Evolutionary conservation across 2,888 invertebrate species (phyloP).

Genomic region (Eupsilia transversa): DNA sequence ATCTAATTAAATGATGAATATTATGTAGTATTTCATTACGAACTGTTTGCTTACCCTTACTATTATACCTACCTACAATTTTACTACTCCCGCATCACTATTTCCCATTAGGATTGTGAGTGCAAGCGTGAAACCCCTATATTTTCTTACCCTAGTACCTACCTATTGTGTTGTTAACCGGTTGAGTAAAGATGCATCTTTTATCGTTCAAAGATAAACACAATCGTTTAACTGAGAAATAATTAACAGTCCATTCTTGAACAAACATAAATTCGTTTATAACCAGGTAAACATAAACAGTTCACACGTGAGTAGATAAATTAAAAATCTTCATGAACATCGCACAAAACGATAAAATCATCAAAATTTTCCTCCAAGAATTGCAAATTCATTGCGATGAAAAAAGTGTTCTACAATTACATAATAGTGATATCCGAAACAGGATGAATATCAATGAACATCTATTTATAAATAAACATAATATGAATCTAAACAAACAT

Average conservation of each 20-base stretch:
- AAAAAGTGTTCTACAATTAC: neutral
- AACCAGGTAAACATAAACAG: neutral
- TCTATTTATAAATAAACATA: constrained; percentile 22
- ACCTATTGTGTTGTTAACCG: neutral
- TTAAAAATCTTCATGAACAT: neutral
- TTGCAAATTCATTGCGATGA: neutral
- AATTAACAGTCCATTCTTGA: constrained; percentile 13
- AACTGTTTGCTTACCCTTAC: neutral
- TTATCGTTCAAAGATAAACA: constrained; percentile 14
- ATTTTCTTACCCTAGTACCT: constrained; percentile 16
- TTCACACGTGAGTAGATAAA: neutral
- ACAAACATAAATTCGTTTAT: neutral
- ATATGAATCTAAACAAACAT: constrained; percentile 1
- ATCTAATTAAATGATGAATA: neutral
- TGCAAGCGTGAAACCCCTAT: constrained; percentile 26
- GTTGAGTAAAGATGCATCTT: constrained; percentile 16
- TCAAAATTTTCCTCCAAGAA: neutral
- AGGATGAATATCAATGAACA: neutral
- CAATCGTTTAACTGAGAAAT: neutral
- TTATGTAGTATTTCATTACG: neutral
- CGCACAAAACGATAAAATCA: neutral
- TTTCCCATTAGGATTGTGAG: constrained; percentile 32
- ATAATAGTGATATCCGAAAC: neutral
- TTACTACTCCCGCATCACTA: constrained; percentile 22
- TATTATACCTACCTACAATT: neutral